Conservation (phyloP, 2,113 vertebrate genomes). For the Coregonus clupeaformis region DNA sequence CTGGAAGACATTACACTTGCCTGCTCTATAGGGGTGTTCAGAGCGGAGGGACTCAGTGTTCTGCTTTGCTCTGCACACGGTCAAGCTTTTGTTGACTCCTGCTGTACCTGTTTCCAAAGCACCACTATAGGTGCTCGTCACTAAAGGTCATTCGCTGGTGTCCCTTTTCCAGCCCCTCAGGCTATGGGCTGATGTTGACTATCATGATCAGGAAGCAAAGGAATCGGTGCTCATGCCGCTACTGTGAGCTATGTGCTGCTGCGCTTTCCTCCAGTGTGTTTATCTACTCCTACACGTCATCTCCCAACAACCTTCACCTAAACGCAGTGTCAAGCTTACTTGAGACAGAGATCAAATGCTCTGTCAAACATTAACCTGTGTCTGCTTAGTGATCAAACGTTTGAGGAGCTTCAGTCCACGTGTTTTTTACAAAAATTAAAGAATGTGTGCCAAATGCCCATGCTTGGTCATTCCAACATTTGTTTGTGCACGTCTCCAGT, state of each 20-base stretch:
- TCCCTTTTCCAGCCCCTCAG: conserved; percentile 12
- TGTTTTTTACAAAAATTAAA: not conserved
- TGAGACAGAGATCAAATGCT: conserved; percentile 50
- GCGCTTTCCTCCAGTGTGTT: conserved; percentile 35
- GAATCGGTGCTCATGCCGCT: conserved; percentile 20
- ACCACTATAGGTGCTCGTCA: not conserved
- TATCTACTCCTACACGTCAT: conserved; percentile 46
- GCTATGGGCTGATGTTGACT: conserved; percentile 43
- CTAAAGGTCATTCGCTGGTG: conserved; percentile 3
- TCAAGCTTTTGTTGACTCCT: not conserved
- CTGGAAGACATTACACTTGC: conserved; percentile 43
- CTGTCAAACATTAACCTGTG: conserved; percentile 61
- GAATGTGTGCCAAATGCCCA: not conserved
- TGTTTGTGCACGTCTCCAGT: not conserved
- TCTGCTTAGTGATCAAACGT: conserved; percentile 20
- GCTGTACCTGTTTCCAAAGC: not conserved
- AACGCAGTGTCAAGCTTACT: conserved; percentile 29
- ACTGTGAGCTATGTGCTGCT: conserved; percentile 11
- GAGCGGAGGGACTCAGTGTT: too few relatives aligned
- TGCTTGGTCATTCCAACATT: not conserved
- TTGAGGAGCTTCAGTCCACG: not conserved
- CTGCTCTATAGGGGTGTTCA: not conserved
- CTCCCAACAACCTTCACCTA: conserved; percentile 64
- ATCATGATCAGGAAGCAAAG: conserved; percentile 26
- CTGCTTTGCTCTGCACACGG: not conserved